phyloP scores from a whole-genome alignment of 2,113 vertebrate species.

The Hydropotes inermis region DNA sequence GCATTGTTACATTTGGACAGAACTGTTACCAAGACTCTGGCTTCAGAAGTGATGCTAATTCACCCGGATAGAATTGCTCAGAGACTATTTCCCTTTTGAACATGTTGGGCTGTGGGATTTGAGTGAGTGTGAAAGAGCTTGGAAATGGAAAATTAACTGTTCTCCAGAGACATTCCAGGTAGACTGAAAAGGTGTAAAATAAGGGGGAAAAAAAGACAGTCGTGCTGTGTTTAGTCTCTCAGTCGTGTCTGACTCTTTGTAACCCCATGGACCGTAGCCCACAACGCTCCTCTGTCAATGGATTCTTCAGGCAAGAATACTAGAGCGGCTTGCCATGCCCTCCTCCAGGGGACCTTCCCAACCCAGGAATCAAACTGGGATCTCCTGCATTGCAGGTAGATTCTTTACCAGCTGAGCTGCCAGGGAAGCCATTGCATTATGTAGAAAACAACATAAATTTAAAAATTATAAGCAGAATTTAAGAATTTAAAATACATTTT shows the following conservation, averaged over 20 bases:
- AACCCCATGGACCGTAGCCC: background rate
- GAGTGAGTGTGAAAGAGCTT: background rate
- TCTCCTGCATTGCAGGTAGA: background rate
- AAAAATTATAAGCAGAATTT: background rate
- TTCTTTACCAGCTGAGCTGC: background rate
- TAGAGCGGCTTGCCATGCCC: background rate
- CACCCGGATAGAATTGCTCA: background rate
- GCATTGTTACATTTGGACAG: background rate
- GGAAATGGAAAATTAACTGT: background rate
- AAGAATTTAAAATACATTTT: background rate
- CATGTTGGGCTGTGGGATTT: background rate
- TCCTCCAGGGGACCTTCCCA: background rate
- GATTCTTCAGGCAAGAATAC: background rate
- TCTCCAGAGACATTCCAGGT: background rate
- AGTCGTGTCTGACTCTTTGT: background rate
- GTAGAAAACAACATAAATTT: background rate
- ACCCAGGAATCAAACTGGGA: background rate
- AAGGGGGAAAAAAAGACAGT: background rate
- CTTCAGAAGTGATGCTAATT: background rate
- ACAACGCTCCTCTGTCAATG: background rate
- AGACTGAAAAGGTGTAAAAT: background rate
- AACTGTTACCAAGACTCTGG: background rate
- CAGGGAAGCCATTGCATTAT: background rate
- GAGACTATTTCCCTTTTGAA: background rate
- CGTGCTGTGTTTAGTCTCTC: background rate